Percentiles rank a stretch among this genome's conserved stretches.
phyloP scores from a whole-genome alignment of 2,797 vertebrate species.

The Poecilia picta region DNA sequence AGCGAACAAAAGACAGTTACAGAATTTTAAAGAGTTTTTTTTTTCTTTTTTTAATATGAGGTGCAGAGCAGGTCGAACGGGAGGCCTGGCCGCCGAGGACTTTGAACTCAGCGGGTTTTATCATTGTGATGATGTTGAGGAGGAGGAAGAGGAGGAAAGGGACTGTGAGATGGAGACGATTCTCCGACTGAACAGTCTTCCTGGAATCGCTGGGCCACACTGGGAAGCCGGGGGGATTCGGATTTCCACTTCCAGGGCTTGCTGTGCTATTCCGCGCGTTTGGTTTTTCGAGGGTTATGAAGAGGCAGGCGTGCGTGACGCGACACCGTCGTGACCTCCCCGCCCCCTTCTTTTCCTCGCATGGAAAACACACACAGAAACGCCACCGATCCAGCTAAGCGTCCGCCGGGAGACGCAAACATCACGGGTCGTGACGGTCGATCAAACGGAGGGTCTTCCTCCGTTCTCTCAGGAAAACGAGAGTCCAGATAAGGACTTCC shows the following conservation, averaged over 20 bases:
- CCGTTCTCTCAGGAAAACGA: constrained; percentile 91
- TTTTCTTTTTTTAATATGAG: constrained; percentile 75
- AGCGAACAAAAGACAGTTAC: constrained; percentile 87
- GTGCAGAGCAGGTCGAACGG: constrained; percentile 79
- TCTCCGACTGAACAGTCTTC: constrained; percentile 43
- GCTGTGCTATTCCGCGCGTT: constrained; percentile 22
- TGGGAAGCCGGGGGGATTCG: constrained; percentile 23
- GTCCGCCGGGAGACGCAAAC: constrained; percentile 93
- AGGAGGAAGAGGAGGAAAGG: constrained; percentile 55
- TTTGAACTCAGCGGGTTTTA: constrained; percentile 84
- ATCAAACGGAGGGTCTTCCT: constrained; percentile 91
- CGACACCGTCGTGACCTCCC: constrained; percentile 90
- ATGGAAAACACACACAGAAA: constrained; percentile 28
- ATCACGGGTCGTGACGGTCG: constrained; percentile 97
- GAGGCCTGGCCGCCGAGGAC: constrained; percentile 75
- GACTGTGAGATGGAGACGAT: constrained; percentile 64
- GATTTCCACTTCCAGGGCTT: constrained; percentile 19
- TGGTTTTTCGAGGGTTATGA: constrained; percentile 45
- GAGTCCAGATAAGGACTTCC: constrained; percentile 82
- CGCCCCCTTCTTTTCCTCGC: constrained; percentile 69
- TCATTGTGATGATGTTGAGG: constrained; percentile 72
- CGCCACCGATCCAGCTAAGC: constrained; percentile 90
- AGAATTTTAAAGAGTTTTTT: constrained; percentile 84
- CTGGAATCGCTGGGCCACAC: constrained; percentile 32
- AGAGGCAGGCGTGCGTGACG: constrained; percentile 87